These are phyloP conservation scores for Propsilocerus akamusi DNA, from an alignment of 1,140 invertebrate species.

Conservation along the genomic window DNA sequence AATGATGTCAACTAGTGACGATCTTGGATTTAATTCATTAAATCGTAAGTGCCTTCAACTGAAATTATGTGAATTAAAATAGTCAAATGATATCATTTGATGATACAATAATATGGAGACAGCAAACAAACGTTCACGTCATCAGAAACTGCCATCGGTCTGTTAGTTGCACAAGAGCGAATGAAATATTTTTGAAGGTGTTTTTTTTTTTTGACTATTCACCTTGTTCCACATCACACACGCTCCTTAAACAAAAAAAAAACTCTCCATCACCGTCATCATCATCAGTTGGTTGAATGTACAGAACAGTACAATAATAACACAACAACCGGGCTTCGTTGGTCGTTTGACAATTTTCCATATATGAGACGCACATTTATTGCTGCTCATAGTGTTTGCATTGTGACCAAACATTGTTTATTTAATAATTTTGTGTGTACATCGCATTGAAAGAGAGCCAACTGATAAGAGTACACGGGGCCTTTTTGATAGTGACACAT, in stretches of 20 bases:
- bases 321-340: neutral
- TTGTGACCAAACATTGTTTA: neutral
- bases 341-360: neutral
- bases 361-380: neutral
- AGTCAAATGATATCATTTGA: too few species aligned
- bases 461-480: neutral
- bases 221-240: neutral
- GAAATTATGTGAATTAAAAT: too few species aligned
- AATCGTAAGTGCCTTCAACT: conserved; percentile 26
- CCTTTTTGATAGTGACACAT: neutral
- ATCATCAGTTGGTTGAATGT: neutral
- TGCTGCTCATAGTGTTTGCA: too few species aligned
- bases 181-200: too few species aligned
- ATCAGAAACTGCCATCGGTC: too few species aligned
- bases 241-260: neutral
- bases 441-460: neutral
- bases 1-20: conserved; percentile 24
- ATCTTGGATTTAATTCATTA: conserved; percentile 25
- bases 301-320: neutral
- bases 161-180: too few species aligned
- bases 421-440: neutral
- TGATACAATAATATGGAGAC: too few species aligned
- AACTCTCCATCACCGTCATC: neutral
- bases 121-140: too few species aligned
- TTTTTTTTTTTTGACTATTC: too few species aligned